A percentile compares a stretch with the other conserved stretches of the same genome.
phyloP scores from a whole-genome alignment of 2,797 vertebrate genomes.

The Bovichtus diacanthus region DNA sequence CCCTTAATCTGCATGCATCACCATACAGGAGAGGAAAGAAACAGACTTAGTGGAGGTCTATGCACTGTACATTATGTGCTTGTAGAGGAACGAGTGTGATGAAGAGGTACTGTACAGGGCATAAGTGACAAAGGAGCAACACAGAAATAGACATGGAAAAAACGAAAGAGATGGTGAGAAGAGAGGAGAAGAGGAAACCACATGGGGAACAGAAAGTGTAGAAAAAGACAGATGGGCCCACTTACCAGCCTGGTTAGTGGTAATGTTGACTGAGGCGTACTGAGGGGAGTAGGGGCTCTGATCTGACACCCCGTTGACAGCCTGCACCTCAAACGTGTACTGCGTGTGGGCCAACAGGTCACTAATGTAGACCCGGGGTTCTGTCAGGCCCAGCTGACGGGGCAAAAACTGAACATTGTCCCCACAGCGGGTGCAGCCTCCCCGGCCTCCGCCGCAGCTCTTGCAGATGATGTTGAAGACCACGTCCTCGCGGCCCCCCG shows the following conservation, averaged over 20 bases:
- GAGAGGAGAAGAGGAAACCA: slow-evolving; percentile 39
- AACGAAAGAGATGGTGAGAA: slow-evolving; percentile 17
- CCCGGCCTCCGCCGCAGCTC: slow-evolving; percentile 92
- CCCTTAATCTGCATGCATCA: slow-evolving; percentile 70
- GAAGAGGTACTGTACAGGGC: slow-evolving; percentile 42
- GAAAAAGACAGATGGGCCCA: slow-evolving; percentile 73
- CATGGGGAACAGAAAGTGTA: slow-evolving; percentile 55
- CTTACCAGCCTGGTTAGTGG: slow-evolving; percentile 98
- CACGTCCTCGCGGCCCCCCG: slow-evolving; percentile 93
- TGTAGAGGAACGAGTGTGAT: slow-evolving; percentile 51
- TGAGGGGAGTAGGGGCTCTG: slow-evolving; percentile 97
- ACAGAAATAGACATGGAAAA: slow-evolving; percentile 24
- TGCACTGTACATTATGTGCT: slow-evolving; percentile 66
- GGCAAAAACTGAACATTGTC: slow-evolving; percentile 97
- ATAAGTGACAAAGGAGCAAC: slow-evolving; percentile 1
- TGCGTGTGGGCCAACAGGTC: slow-evolving; percentile 97
- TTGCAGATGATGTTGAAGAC: slow-evolving; percentile 99
- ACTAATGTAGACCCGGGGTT: slow-evolving; percentile 93
- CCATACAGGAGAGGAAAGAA: slow-evolving; percentile 47
- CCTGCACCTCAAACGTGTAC: slow-evolving; percentile 98
- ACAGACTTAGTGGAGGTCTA: slow-evolving; percentile 28
- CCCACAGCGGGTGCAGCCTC: slow-evolving; percentile 94
- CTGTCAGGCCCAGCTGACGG: slow-evolving; percentile 94
- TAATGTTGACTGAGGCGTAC: slow-evolving; percentile 95
- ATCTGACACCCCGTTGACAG: slow-evolving; percentile 96